These are phyloP conservation scores for Diabrotica undecimpunctata DNA, from an alignment of 1,140 invertebrate species.

Conservation along the genomic window DNA sequence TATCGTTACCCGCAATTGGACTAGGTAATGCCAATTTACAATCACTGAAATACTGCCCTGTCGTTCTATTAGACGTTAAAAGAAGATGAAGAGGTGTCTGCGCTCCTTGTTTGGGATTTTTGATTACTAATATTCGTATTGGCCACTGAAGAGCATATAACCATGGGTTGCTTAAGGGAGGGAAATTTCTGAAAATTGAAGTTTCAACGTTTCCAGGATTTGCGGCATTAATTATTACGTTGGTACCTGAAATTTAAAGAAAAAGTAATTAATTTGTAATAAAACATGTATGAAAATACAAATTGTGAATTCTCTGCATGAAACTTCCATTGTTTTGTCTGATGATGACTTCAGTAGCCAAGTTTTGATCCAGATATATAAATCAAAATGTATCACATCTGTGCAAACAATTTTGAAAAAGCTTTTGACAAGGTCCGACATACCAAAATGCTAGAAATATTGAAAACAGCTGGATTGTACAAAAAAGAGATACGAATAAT, in stretches of 20 bases:
- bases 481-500: no score
- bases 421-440: no score
- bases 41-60: slow-evolving; percentile 42
- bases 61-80: slow-evolving; percentile 38
- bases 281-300: no score
- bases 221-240: slow-evolving; percentile 43
- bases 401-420: no score
- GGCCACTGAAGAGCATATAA: slow-evolving; percentile 43
- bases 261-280: not conserved
- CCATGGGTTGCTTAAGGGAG: slow-evolving; percentile 38
- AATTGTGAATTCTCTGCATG: no score
- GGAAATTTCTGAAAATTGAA: slow-evolving; percentile 43
- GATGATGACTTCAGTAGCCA: no score
- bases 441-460: no score
- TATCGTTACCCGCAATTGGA: slow-evolving; percentile 32
- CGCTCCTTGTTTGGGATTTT: slow-evolving; percentile 43
- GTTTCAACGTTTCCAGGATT: slow-evolving; percentile 49
- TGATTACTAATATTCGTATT: slow-evolving; percentile 40
- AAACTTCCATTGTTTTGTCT: no score
- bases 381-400: no score
- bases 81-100: slow-evolving; percentile 43
- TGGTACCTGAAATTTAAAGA: slow-evolving; percentile 36
- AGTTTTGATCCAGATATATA: no score
- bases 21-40: slow-evolving; percentile 37
- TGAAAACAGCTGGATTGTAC: no score